Evolutionary conservation across 2,113 vertebrate genomes (phyloP), one percentile per base, ranked within the genome.

Genomic region (Cebus imitator): DNA sequence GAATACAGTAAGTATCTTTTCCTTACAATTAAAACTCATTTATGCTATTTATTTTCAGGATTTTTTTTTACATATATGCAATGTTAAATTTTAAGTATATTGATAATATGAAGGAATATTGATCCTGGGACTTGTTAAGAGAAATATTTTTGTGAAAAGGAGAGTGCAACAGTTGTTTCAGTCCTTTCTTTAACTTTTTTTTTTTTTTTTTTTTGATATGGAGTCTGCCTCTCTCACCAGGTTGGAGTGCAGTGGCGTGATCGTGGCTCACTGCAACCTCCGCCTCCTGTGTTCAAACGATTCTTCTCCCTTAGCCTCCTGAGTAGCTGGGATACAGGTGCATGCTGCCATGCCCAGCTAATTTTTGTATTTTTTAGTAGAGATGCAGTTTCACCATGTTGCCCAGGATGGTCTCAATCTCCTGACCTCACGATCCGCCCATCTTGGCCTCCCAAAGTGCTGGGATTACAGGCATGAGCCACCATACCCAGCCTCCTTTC

Each of bases 1-100:
- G 99, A 98, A 98, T 98, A 94, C 99, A 99, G 99, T 99, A 98
- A 99, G 99, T 99, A 98, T 98, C 76, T 97, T 96, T 68, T 79
- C 58, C 57, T 94, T 90, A 70, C 43, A 58, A 61, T 92, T 64
- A 94, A 76, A 58, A 1, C 12, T 64, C 52, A 61, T 70, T 84
- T 76, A 20, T 20, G 61, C 64, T 87, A 18, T 43, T 76, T 91
- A 16, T 25, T 87, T 73, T 92, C 8, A 87, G 23, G 12, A 40
- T 83, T 21, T 95, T 43, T 93, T 93, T 58, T 66, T 75, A 30
- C 40, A 20, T 43, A n/a, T 50, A 27, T 70, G 80, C 23, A 50
- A 32, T 43, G 27, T 52, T 84, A 94, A 90, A 43, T 89, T 48
- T 68, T 72, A 93, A 86, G 30, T 32, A 40, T 81, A 37, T 95